Evolutionary conservation across 2,113 vertebrate genomes (phyloP), one percentile per base, ranked within the genome.

Genomic region (Rhombomys opimus): DNA sequence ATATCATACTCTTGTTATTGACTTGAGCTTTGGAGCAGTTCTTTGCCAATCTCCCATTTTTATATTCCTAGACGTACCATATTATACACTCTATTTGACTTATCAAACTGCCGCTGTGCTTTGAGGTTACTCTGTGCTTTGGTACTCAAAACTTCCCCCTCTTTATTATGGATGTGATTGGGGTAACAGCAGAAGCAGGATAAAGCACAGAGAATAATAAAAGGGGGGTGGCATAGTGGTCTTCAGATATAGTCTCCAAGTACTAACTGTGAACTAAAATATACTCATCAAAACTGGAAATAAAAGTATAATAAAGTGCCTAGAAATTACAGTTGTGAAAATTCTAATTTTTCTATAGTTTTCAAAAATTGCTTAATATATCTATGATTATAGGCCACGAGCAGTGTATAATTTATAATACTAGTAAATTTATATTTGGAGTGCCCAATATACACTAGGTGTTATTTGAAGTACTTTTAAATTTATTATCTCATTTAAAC

Each of bases 361-460:
- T 95, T 78, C n/a, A 96, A 91, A 87, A 91, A 91, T 67, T 84
- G 15, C 15, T 96, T 90, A 15, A 95, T 93, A 81, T 89, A 76
- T 67, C 73, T 78, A 89, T 78, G 63, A 50, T 25, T 20, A 93
- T 52, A 73, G 23, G 14, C 10, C 22, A 88, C 41, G 5, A 1
- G 46, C 14, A 81, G 4, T 67, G 72, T 91, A 75, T 85, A 68
- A 81, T 10, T n/a, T 86, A 81, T 54, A 96, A 61, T 91, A 90
- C 46, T 25, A 88, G 63, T 22, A 88, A 76, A 86, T 80, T 85
- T 87, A 59, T 46, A 86, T 67, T 94, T 88, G 18, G 0, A 76
- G 41, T 73, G 2, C 65, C 92, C 94, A 85, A 32, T 93, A 65
- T 90, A 70, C 93, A 18, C 18, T 65, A 95, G 25, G 77, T 90